Evolutionary conservation across 2,797 vertebrate genomes (phyloP).

Genomic region (Channa striata): DNA sequence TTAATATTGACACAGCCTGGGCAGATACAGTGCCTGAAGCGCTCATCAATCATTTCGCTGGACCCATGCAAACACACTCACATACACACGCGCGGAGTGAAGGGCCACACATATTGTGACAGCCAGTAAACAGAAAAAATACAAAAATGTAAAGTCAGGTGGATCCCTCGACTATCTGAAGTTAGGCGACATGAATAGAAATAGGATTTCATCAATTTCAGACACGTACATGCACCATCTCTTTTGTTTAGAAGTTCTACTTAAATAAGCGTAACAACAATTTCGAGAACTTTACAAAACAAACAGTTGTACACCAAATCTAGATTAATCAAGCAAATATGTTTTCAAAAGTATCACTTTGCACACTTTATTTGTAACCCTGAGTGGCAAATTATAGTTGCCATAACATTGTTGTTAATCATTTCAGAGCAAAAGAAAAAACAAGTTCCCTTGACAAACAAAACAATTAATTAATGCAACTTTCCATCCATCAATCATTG

Average conservation of each 20-base stretch:
- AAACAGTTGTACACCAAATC: slow-evolving; percentile 75
- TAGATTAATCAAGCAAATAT: slow-evolving; percentile 79
- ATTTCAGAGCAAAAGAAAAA: slow-evolving; percentile 76
- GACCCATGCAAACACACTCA: slow-evolving; percentile 59
- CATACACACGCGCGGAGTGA: slow-evolving; percentile 32
- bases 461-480: slow-evolving; percentile 88
- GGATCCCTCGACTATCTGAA: slow-evolving; percentile 10
- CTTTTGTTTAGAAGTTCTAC: slow-evolving; percentile 62
- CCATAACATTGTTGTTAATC: slow-evolving; percentile 81
- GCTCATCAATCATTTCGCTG: slow-evolving; percentile 80
- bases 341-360: slow-evolving; percentile 75
- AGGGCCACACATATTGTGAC: slow-evolving; percentile 43
- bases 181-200: slow-evolving; percentile 5
- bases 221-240: not conserved
- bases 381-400: slow-evolving; percentile 78
- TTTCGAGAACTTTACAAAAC: slow-evolving; percentile 73
- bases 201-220: slow-evolving; percentile 17
- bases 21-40: slow-evolving; percentile 79
- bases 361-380: slow-evolving; percentile 63
- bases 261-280: slow-evolving; percentile 69
- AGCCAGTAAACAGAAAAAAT: slow-evolving; percentile 27
- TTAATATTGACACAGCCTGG: slow-evolving; percentile 98
- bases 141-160: slow-evolving; percentile 31
- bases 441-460: slow-evolving; percentile 85
- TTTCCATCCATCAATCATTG: slow-evolving; percentile 87